Conservation (phyloP, 2,797 vertebrate species). For the Syndactyla subalaris region DNA sequence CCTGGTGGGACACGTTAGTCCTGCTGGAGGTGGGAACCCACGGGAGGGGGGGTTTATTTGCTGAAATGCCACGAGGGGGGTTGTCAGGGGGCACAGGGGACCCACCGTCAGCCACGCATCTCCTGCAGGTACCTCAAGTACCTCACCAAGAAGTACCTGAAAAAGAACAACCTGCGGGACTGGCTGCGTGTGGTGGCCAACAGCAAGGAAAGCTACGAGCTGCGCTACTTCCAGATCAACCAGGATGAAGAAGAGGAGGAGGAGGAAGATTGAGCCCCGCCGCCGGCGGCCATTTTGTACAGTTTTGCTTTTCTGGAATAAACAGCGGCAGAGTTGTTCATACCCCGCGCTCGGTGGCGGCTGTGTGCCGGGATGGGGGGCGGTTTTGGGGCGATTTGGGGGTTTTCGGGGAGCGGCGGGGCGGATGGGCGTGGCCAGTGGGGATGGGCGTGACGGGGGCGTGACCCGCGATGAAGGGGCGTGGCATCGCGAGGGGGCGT, state of each 20-base stretch:
- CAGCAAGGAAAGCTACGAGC: conserved; percentile 92
- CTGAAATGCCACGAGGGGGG: fast-evolving
- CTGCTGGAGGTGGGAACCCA: fast-evolving
- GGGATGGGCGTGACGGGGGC: too few species aligned
- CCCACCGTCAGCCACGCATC: neutral
- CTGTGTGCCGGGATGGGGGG: neutral
- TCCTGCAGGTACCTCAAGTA: conserved; percentile 91
- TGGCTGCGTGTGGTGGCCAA: conserved; percentile 95
- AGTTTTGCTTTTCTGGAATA: conserved; percentile 81
- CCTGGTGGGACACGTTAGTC: fast-evolving
- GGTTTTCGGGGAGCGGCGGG: neutral
- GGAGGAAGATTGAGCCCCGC: conserved; percentile 88
- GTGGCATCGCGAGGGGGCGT: conserved; percentile 61
- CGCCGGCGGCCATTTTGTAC: conserved; percentile 77
- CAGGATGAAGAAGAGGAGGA: conserved; percentile 96
- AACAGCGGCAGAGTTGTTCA: conserved; percentile 70
- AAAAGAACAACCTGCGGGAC: conserved; percentile 97
- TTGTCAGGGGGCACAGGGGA: neutral
- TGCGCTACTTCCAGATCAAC: conserved; percentile 98
- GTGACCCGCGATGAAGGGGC: too few species aligned
- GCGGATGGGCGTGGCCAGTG: fast-evolving
- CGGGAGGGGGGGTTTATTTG: fast-evolving
- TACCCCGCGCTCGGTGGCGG: neutral
- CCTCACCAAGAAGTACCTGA: conserved; percentile 97
- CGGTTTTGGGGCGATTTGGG: neutral